phyloP scores from a whole-genome alignment of 2,797 vertebrate genomes.

The Premnoplex brunnescens region DNA sequence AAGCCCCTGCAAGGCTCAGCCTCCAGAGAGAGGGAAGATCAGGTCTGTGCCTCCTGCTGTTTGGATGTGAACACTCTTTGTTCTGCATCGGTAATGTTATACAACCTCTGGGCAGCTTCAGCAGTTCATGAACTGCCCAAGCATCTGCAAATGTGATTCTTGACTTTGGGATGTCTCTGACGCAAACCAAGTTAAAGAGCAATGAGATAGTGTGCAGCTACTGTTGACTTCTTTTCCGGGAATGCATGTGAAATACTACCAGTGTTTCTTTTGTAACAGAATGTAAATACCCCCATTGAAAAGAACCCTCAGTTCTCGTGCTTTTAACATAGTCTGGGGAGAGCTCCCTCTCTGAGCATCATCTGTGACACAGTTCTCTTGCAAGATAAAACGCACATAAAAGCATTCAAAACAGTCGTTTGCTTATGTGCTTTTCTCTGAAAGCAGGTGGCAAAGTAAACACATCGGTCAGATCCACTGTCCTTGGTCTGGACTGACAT shows the following conservation, averaged over 20 bases:
- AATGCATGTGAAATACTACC: constrained; percentile 14
- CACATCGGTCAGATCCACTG: constrained; percentile 81
- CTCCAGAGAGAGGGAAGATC: background rate
- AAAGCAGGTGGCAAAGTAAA: constrained; percentile 86
- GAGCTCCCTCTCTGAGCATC: background rate
- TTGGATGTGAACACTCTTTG: background rate
- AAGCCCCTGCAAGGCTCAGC: background rate
- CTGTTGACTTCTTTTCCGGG: constrained; percentile 4
- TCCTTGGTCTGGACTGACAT: constrained; percentile 82
- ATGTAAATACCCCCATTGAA: constrained; percentile 14
- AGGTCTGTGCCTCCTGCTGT: background rate
- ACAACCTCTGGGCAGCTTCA: constrained; percentile 5
- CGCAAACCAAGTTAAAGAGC: constrained; percentile 17
- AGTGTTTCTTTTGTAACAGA: constrained; percentile 36
- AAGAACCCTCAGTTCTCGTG: background rate
- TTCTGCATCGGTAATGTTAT: background rate
- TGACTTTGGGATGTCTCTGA: background rate
- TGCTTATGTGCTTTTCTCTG: background rate
- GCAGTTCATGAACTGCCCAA: background rate
- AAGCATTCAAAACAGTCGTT: background rate
- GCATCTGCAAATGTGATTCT: constrained; percentile 13
- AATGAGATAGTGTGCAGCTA: background rate
- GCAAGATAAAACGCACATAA: background rate
- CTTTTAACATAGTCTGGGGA: background rate
- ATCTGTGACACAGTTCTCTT: background rate